Evolutionary conservation across 2,888 invertebrate genomes (phyloP).

Genomic region (Linhomoeus sp.): DNA sequence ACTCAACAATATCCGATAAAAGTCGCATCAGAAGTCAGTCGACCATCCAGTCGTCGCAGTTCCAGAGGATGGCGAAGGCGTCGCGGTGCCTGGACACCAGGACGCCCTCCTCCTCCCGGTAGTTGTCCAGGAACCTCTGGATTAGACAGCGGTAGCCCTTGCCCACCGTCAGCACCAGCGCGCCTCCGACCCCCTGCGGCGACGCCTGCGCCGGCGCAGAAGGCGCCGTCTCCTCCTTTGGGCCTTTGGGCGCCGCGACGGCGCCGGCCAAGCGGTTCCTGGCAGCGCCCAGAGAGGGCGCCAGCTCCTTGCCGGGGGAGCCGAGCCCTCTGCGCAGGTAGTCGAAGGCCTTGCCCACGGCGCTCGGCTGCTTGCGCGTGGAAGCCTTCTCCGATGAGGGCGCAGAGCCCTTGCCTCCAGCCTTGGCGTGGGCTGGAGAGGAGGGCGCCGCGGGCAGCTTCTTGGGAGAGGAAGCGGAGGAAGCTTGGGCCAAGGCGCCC

Average conservation of each 20-base stretch:
- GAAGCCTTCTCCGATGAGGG: neutral
- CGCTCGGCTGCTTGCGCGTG: neutral
- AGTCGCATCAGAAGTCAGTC: no score
- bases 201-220: neutral
- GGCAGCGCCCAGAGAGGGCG: neutral
- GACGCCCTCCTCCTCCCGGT: constrained; percentile 16
- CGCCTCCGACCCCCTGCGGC: neutral
- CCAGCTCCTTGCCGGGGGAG: no score
- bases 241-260: neutral
- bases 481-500: neutral
- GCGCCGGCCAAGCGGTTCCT: neutral
- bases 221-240: neutral
- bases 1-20: no score
- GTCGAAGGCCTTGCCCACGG: neutral
- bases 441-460: neutral
- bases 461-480: no score
- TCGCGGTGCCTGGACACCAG: constrained; percentile 26
- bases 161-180: constrained; percentile 38
- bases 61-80: constrained; percentile 50
- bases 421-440: neutral
- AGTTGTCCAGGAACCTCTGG: constrained; percentile 17
- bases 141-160: constrained; percentile 58
- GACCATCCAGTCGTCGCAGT: constrained; percentile 49
- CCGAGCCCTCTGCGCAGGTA: neutral
- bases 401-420: neutral